Percentiles rank a stretch among this genome's conserved stretches.
Conservation (phyloP, 2,113 vertebrate genomes). For the Tympanuchus pallidicinctus region DNA sequence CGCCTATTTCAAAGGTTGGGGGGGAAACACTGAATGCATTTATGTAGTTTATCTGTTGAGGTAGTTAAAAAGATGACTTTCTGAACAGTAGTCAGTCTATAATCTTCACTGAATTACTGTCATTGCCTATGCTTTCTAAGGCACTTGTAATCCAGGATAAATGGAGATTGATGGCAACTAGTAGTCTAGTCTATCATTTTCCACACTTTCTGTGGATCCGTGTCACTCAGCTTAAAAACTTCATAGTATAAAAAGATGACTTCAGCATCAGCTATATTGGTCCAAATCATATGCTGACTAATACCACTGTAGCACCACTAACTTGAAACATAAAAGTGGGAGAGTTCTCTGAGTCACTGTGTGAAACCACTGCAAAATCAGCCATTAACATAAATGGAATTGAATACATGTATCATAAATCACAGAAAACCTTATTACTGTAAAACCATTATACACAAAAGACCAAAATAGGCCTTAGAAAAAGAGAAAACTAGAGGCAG, state of each 20-base stretch:
- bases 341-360: not conserved
- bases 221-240: not conserved
- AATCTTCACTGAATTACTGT: not conserved
- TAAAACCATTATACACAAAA: not conserved
- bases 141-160: not conserved
- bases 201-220: not conserved
- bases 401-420: not conserved
- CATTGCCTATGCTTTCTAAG: not conserved
- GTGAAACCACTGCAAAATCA: not conserved
- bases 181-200: not conserved
- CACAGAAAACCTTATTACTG: not conserved
- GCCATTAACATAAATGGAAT: not conserved
- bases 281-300: not conserved
- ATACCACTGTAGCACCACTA: not conserved
- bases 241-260: not conserved
- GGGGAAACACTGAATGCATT: not conserved
- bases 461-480: not conserved
- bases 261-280: not conserved
- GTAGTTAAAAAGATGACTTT: not conserved
- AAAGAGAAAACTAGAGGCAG: not conserved
- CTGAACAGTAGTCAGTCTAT: not conserved
- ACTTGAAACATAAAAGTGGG: not conserved
- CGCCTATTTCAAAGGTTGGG: not conserved
- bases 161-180: slow-evolving; percentile 5
- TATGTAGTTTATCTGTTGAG: not conserved